Evolutionary conservation across 2,888 invertebrate genomes (phyloP).

Genomic region (Operophtera brumata): DNA sequence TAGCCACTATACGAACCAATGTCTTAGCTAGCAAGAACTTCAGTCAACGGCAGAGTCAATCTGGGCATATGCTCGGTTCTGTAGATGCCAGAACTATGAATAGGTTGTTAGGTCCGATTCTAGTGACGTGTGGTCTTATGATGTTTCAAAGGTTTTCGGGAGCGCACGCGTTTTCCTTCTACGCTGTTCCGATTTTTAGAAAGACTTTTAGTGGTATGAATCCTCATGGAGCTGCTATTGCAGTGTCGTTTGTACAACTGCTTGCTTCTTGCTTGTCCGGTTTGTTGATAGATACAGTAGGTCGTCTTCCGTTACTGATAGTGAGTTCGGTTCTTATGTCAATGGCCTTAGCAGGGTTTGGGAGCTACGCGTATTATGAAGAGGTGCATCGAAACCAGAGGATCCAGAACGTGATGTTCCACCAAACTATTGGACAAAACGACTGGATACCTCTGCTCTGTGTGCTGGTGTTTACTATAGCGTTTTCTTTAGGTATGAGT

Average conservation of each 20-base stretch:
- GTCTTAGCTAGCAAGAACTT: constrained; percentile 80
- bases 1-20: constrained; percentile 86
- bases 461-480: constrained; percentile 90
- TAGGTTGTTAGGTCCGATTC: constrained; percentile 84
- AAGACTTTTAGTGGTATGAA: constrained; percentile 91
- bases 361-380: constrained; percentile 91
- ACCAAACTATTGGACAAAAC: constrained; percentile 80
- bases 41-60: constrained; percentile 71
- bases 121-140: constrained; percentile 93
- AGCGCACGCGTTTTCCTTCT: constrained; percentile 91
- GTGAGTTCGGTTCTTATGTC: constrained; percentile 93
- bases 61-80: constrained; percentile 66
- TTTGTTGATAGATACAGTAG: constrained; percentile 91
- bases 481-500: constrained; percentile 92
- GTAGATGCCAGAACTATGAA: constrained; percentile 73
- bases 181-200: constrained; percentile 92
- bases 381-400: constrained; percentile 82
- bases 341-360: constrained; percentile 91
- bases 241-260: constrained; percentile 91
- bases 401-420: constrained; percentile 75
- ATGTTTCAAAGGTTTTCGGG: constrained; percentile 93
- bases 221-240: constrained; percentile 91
- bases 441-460: constrained; percentile 92
- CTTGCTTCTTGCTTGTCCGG: constrained; percentile 91
- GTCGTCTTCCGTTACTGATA: constrained; percentile 90